phyloP scores from a whole-genome alignment of 2,888 invertebrate genomes.

The Leucozona laternaria region DNA sequence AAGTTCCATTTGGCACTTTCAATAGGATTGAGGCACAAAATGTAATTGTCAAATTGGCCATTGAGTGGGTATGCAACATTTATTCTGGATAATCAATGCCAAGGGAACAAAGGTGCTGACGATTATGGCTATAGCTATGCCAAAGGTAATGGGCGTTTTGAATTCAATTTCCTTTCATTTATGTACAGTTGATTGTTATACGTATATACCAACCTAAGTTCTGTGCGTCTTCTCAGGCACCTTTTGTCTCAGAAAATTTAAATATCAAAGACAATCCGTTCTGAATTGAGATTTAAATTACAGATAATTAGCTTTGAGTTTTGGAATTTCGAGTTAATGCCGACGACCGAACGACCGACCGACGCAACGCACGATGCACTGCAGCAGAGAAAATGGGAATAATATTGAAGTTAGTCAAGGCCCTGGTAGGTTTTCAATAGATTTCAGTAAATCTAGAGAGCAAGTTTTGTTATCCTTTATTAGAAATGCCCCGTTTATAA shows the following conservation, averaged over 20 bases:
- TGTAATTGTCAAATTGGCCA: slow-evolving; percentile 68
- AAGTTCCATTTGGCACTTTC: slow-evolving; percentile 50
- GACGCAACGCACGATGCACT: no score
- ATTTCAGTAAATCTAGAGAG: no score
- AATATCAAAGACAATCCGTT: slow-evolving; percentile 50
- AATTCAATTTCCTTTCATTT: slow-evolving; percentile 26
- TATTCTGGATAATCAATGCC: neutral
- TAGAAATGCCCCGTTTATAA: no score
- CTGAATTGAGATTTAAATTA: slow-evolving; percentile 39
- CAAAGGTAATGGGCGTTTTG: slow-evolving; percentile 46
- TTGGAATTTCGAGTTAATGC: neutral
- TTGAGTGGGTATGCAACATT: slow-evolving; percentile 16
- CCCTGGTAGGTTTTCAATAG: no score
- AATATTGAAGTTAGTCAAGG: no score
- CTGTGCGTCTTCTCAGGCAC: neutral
- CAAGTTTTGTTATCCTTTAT: no score
- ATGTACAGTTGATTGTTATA: neutral
- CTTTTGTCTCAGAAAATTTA: slow-evolving; percentile 30
- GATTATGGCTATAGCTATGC: neutral
- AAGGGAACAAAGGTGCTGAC: slow-evolving; percentile 4
- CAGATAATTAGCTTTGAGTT: slow-evolving; percentile 8
- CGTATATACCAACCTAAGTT: neutral
- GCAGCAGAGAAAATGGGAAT: no score
- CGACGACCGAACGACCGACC: neutral
- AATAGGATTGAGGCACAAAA: slow-evolving; percentile 56